Evolutionary conservation across 2,113 vertebrate genomes (phyloP), one percentile per base, ranked within the genome.

Genomic region (Platichthys flesus): DNA sequence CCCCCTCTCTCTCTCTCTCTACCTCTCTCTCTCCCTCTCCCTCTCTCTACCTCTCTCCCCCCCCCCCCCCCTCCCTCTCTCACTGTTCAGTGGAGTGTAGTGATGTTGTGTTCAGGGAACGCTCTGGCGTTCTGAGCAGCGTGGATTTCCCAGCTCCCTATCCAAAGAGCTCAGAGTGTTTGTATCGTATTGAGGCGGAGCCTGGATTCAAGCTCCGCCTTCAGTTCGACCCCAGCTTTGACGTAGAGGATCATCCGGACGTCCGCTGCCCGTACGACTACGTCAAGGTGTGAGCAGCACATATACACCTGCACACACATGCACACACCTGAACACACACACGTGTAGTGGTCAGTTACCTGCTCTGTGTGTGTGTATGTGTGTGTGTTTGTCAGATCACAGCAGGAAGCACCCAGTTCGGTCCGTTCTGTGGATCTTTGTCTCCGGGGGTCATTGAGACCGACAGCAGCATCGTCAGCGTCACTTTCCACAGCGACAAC

Each of bases 211-310:
- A 89, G 75, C 84, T 99, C 83, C 95, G 84, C 49, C 92, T 99
- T 69, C 94, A 94, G 58, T 99, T 99, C 0, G 96, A 97, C 65
- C 91, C 95, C 12, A 93, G 67, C 75, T 98, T 99, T 0, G 97
- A 99, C 0, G 92, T 99, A 20, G 98, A 99, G 85, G 96, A 98
- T 56, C 98, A 99, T 61, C 98, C 98, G 0, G 97, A 99, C 9
- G 91, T 96, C 70, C 87, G 83, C 49, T 99, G 98, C 64, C 98
- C 98, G 0, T 99, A 99, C 13, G 98, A 99, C 84, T 94, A 95
- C 63, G 71, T 99, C 67, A 96, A 96, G 97, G 98, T 99, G 78
- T 31, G 57, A n/a, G 16, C 3, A 28, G n/a, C 45, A 71, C 21
- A 31, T 69, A 59, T 57, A 67, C 57, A 74, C 8, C 13, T 5